These are phyloP conservation scores for Drosophila mercatorum DNA, from an alignment of 2,888 invertebrate genomes.

Conservation along the genomic window DNA sequence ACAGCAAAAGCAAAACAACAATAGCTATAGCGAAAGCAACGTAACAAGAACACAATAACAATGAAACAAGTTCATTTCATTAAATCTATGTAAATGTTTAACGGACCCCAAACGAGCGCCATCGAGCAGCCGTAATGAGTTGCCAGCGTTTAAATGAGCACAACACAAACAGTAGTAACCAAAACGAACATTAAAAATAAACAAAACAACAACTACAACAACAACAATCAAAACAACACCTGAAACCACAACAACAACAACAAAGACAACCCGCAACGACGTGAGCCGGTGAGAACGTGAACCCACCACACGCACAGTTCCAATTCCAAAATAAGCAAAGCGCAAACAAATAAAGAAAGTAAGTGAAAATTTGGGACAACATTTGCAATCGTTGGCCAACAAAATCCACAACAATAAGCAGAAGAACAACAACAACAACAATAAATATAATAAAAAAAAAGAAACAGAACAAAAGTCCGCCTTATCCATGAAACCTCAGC, in stretches of 20 bases:
- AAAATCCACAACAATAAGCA: slow-evolving; percentile 3
- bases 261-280: slow-evolving; percentile 9
- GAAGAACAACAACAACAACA: slow-evolving; percentile 7
- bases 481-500: slow-evolving; percentile 35
- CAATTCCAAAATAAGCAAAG: slow-evolving; percentile 22
- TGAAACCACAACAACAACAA: slow-evolving; percentile 4
- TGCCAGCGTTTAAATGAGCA: slow-evolving; percentile 31
- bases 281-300: slow-evolving; percentile 38
- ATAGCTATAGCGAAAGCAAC: slow-evolving; percentile 6
- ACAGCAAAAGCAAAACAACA: background rate
- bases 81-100: slow-evolving; percentile 37
- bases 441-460: background rate
- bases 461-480: slow-evolving; percentile 1
- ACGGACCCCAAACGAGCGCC: slow-evolving; percentile 21
- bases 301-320: slow-evolving; percentile 20
- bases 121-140: slow-evolving; percentile 37
- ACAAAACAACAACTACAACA: slow-evolving; percentile 5
- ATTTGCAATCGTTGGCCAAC: slow-evolving; percentile 38
- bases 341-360: slow-evolving; percentile 62
- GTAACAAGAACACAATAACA: slow-evolving; percentile 30
- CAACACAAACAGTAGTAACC: slow-evolving; percentile 18
- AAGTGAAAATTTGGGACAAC: slow-evolving; percentile 71
- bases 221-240: slow-evolving; percentile 29
- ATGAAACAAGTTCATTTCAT: slow-evolving; percentile 37
- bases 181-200: slow-evolving; percentile 21